Percentiles rank a stretch among this genome's conserved stretches.
These are phyloP conservation scores for Lepidiolamprologus cunningtoni DNA, from an alignment of 2,113 vertebrate genomes.

Conservation along the genomic window DNA sequence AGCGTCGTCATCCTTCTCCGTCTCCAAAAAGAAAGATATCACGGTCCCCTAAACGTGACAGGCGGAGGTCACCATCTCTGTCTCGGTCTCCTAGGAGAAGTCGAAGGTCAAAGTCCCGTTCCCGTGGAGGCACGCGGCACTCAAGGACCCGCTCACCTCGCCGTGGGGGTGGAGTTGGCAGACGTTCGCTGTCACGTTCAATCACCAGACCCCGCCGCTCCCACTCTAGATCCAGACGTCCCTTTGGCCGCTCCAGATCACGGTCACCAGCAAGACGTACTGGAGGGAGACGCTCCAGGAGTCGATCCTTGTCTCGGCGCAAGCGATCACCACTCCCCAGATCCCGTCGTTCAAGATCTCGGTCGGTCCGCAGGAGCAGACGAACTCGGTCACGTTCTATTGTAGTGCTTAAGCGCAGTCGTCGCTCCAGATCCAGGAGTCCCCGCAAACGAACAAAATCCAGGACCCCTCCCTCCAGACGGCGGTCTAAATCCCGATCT, in stretches of 20 bases:
- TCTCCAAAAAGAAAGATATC: slow-evolving; percentile 47
- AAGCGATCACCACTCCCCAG: slow-evolving; percentile 60
- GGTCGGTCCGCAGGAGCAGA: slow-evolving; percentile 53
- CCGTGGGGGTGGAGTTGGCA: slow-evolving; percentile 29
- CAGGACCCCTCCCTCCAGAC: slow-evolving; percentile 36
- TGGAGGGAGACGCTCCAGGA: slow-evolving; percentile 63
- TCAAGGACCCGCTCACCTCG: slow-evolving; percentile 63
- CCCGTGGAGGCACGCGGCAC: slow-evolving; percentile 48
- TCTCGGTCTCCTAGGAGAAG: slow-evolving; percentile 54
- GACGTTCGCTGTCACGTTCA: slow-evolving; percentile 66
- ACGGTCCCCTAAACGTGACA: slow-evolving; percentile 47
- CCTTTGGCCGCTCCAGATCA: slow-evolving; percentile 56
- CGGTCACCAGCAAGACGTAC: slow-evolving; percentile 44
- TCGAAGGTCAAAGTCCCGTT: slow-evolving; percentile 57
- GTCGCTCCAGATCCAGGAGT: slow-evolving; percentile 63
- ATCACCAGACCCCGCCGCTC: slow-evolving; percentile 45
- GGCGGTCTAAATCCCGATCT: slow-evolving; percentile 57
- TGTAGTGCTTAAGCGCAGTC: slow-evolving; percentile 54
- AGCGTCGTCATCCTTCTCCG: slow-evolving; percentile 23
- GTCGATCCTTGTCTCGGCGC: slow-evolving; percentile 53
- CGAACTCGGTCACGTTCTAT: slow-evolving; percentile 68
- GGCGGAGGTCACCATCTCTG: slow-evolving; percentile 39
- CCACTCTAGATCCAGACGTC: slow-evolving; percentile 59
- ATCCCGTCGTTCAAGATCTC: slow-evolving; percentile 61
- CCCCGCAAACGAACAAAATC: slow-evolving; percentile 61